These are phyloP conservation scores for Talpa occidentalis DNA, from an alignment of 2,113 vertebrate genomes.

Conservation along the genomic window DNA sequence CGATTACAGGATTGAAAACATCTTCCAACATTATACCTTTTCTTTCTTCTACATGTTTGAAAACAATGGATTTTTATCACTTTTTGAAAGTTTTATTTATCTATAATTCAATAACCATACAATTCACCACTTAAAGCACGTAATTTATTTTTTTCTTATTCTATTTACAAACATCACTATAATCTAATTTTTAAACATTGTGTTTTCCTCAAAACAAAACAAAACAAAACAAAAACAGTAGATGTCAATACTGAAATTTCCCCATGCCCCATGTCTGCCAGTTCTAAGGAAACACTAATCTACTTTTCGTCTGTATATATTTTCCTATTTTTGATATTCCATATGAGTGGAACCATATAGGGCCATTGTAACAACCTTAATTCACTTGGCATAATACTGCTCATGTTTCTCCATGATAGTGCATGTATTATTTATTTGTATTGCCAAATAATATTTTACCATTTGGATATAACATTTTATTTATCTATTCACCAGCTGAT, in stretches of 20 bases:
- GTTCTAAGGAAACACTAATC: background rate
- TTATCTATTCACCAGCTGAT: background rate
- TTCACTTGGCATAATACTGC: background rate
- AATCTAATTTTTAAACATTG: background rate
- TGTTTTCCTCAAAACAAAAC: background rate
- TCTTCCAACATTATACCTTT: background rate
- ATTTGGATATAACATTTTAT: background rate
- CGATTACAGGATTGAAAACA: background rate
- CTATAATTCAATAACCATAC: background rate
- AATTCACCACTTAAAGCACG: background rate
- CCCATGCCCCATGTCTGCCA: accelerated
- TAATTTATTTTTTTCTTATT: background rate
- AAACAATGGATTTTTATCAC: background rate
- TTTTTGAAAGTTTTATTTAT: background rate
- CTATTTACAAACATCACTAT: background rate
- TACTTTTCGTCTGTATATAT: background rate
- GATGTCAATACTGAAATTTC: background rate
- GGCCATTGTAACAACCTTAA: background rate
- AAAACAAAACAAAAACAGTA: background rate
- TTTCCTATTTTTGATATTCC: background rate
- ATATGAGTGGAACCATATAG: background rate
- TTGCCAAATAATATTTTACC: background rate
- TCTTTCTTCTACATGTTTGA: background rate
- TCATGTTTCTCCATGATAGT: background rate
- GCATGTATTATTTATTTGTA: background rate